These are phyloP conservation scores for Drosophila auraria DNA, from an alignment of 1,140 invertebrate genomes.

Conservation along the genomic window DNA sequence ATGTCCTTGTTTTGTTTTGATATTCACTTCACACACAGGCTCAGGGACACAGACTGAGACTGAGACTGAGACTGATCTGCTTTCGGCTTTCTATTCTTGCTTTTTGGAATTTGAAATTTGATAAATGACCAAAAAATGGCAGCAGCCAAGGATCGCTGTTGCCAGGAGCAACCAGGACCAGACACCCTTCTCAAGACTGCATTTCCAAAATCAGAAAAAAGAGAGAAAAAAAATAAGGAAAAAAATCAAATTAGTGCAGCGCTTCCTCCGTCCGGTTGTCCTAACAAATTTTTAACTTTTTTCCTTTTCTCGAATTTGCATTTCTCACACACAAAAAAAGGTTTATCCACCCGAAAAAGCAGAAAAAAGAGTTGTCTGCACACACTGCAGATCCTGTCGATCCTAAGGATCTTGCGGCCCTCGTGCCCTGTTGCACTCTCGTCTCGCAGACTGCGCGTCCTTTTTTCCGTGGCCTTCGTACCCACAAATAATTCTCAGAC, in stretches of 20 bases:
- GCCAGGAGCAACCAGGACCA: constrained; percentile 15
- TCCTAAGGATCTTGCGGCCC: constrained; percentile 14
- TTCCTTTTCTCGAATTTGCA: constrained; percentile 66
- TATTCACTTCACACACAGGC: constrained; percentile 70
- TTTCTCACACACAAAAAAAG: constrained; percentile 65
- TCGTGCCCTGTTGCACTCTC: constrained; percentile 34
- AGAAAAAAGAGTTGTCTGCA: constrained; percentile 52
- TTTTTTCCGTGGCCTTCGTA: constrained; percentile 44
- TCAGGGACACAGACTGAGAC: constrained; percentile 7
- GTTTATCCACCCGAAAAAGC: constrained; percentile 51
- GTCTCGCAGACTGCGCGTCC: constrained; percentile 38
- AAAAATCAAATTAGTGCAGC: constrained; percentile 75
- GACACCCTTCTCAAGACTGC: constrained; percentile 43
- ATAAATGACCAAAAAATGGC: constrained; percentile 77
- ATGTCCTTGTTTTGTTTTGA: constrained; percentile 77
- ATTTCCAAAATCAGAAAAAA: constrained; percentile 20
- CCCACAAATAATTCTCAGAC: constrained; percentile 81
- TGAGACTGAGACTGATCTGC: constrained; percentile 63
- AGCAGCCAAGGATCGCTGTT: constrained; percentile 28
- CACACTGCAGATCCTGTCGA: constrained; percentile 33
- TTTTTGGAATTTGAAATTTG: constrained; percentile 77
- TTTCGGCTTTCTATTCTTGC: constrained; percentile 55
- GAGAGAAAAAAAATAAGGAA: background rate
- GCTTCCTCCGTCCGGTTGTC: constrained; percentile 31
- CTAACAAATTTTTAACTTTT: constrained; percentile 70